These are phyloP conservation scores for Macropus fuliginosus DNA, from an alignment of 2,797 vertebrate genomes.

Conservation along the genomic window DNA sequence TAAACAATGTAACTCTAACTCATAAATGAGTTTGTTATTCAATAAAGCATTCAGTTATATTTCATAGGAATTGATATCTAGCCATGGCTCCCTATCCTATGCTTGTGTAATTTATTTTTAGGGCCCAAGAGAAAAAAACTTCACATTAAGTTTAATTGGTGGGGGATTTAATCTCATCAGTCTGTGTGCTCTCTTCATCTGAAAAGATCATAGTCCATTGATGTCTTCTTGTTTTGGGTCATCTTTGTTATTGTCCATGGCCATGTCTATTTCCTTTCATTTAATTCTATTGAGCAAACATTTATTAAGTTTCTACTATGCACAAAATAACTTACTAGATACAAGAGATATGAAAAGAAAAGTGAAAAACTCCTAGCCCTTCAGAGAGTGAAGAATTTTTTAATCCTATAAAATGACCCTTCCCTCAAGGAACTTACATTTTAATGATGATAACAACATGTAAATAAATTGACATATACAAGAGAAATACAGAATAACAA, in stretches of 20 bases:
- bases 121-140: not conserved
- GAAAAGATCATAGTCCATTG: not conserved
- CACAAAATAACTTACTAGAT: not conserved
- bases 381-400: not conserved
- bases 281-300: not conserved
- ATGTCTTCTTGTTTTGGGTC: not conserved
- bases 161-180: not conserved
- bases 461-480: not conserved
- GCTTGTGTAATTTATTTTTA: not conserved
- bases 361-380: not conserved
- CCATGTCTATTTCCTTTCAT: not conserved
- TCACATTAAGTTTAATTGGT: not conserved
- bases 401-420: not conserved
- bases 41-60: not conserved
- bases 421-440: not conserved
- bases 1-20: not conserved
- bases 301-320: not conserved
- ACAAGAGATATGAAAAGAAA: not conserved
- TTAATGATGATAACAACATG: not conserved
- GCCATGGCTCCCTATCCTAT: not conserved
- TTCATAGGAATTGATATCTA: not conserved
- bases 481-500: not conserved
- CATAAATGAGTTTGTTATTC: not conserved
- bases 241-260: not conserved
- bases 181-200: not conserved